Evolutionary conservation across 2,113 vertebrate species (phyloP).

Genomic region (Psettodes erumei): DNA sequence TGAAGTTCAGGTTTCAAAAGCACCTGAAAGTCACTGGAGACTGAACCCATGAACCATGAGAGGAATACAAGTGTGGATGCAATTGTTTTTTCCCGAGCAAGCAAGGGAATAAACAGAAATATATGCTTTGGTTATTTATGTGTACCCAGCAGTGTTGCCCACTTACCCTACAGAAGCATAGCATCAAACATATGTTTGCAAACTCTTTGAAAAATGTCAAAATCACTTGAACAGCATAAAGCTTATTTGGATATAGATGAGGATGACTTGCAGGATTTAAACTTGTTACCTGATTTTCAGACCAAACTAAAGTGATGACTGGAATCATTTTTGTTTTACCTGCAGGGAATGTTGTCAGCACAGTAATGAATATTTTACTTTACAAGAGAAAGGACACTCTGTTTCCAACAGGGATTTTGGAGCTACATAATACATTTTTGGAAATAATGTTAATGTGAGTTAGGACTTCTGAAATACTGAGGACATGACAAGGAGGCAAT

Average conservation of each 20-base stretch:
- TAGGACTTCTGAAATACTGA: not conserved
- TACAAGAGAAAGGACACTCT: not conserved
- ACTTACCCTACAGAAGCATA: not conserved
- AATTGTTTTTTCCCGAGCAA: not conserved
- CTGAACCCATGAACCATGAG: not conserved
- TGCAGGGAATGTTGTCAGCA: not conserved
- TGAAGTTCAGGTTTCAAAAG: not conserved
- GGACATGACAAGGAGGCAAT: not conserved
- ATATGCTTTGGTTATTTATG: not conserved
- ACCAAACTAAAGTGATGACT: slow-evolving; percentile 5
- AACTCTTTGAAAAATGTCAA: not conserved
- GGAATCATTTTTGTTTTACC: not conserved
- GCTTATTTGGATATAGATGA: not conserved
- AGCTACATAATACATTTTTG: not conserved
- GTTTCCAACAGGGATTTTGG: not conserved
- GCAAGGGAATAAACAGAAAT: not conserved
- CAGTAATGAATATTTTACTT: slow-evolving; percentile 13
- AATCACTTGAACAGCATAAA: not conserved
- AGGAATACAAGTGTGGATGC: slow-evolving; percentile 4
- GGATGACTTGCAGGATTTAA: not conserved
- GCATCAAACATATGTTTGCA: not conserved
- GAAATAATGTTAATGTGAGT: slow-evolving; percentile 1
- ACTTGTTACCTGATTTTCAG: not conserved
- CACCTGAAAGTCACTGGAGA: not conserved
- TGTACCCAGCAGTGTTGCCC: not conserved